phyloP scores from a whole-genome alignment of 2,113 vertebrate genomes.

The Gadus chalcogrammus region DNA sequence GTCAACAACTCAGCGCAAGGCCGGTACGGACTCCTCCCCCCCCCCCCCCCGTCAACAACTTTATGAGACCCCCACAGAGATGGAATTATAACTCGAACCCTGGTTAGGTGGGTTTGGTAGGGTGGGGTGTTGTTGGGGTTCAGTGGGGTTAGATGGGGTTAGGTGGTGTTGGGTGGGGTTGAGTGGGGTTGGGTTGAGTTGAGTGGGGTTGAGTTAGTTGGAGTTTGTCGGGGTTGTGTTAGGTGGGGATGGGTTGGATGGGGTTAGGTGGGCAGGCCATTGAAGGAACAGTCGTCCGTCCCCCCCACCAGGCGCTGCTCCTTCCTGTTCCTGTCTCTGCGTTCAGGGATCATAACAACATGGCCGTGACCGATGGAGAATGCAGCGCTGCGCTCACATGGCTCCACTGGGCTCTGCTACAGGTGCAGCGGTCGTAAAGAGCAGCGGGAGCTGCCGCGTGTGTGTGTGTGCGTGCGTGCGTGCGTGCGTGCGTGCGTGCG shows the following conservation, averaged over 20 bases:
- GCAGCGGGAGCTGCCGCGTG: conserved; percentile 34
- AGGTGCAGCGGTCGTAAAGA: conserved; percentile 70
- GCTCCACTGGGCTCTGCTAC: conserved; percentile 35
- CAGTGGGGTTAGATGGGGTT: neutral
- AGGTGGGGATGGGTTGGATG: neutral
- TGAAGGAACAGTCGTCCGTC: conserved; percentile 32
- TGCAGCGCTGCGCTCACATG: conserved; percentile 38
- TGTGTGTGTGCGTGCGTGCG: no score
- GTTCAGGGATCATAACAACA: conserved; percentile 60
- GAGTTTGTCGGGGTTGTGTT: neutral
- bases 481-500: no score
- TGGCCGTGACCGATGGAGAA: conserved; percentile 65
- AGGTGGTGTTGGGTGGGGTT: neutral
- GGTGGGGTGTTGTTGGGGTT: no score
- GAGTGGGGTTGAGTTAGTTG: neutral
- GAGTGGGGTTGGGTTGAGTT: no score
- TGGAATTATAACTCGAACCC: no score
- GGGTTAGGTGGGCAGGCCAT: neutral
- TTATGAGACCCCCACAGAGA: no score
- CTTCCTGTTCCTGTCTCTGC: conserved; percentile 56
- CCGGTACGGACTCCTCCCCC: no score
- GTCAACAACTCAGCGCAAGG: no score
- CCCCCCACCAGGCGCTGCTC: conserved; percentile 42
- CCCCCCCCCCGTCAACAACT: no score
- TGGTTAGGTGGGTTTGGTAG: no score